Percentiles rank a stretch among this genome's conserved stretches.
Evolutionary conservation across 2,888 invertebrate genomes (phyloP).

Genomic region (Limnephilus marmoratus): DNA sequence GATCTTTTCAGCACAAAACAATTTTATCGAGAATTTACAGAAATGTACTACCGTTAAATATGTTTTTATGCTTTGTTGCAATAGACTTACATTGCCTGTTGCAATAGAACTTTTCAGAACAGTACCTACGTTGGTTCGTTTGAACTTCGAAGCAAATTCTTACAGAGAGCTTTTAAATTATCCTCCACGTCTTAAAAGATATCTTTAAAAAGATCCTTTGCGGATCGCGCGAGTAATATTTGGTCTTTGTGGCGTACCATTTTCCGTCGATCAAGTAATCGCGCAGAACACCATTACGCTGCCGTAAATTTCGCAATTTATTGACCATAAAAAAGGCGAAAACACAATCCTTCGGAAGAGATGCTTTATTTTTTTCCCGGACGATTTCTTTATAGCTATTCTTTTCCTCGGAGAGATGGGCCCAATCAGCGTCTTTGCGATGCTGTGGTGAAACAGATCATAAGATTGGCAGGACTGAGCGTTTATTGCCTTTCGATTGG

Average conservation of each 20-base stretch:
- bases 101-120: no score
- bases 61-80: no score
- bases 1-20: no score
- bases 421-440: constrained; percentile 28
- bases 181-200: background rate
- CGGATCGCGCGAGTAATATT: background rate
- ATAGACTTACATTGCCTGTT: no score
- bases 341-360: background rate
- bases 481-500: constrained; percentile 43
- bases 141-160: background rate
- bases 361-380: constrained; percentile 2
- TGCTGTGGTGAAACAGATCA: constrained; percentile 35
- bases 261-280: background rate
- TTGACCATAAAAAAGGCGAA: constrained; percentile 29
- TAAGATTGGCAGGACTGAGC: constrained; percentile 32
- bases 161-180: background rate
- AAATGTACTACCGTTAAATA: no score
- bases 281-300: constrained; percentile 5
- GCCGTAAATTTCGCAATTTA: constrained; percentile 21
- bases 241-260: background rate
- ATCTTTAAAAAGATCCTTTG: background rate
- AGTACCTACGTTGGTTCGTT: background rate
- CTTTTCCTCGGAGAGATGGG: constrained; percentile 29
- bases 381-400: background rate
- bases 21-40: no score